phyloP scores from a whole-genome alignment of 2,888 invertebrate genomes.

The Limnephilus rhombicus region DNA sequence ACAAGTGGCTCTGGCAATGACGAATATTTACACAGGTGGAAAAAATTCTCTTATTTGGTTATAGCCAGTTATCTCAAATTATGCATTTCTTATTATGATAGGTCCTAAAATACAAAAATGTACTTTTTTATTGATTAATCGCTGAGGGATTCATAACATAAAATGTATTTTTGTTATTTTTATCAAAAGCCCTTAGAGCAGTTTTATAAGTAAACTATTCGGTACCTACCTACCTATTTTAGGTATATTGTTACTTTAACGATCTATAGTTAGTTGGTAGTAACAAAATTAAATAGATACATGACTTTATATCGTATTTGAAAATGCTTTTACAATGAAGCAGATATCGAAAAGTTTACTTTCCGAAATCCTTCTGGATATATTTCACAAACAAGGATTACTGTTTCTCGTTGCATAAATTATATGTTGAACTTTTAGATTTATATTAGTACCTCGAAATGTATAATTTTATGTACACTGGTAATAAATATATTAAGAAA shows the following conservation, averaged over 20 bases:
- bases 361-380: background rate
- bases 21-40: background rate
- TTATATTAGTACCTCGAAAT: background rate
- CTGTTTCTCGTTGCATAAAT: background rate
- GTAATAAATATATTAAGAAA: background rate
- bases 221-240: no score
- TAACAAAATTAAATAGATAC: no score
- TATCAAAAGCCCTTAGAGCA: no score
- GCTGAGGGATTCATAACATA: background rate
- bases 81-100: background rate
- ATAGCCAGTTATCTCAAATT: background rate
- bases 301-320: background rate
- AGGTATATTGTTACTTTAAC: no score
- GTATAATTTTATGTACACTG: background rate
- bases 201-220: no score
- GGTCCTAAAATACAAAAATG: background rate
- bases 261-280: no score
- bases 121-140: background rate
- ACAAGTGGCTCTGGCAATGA: background rate
- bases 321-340: background rate
- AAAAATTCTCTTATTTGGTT: background rate
- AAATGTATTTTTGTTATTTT: background rate
- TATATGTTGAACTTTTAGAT: background rate
- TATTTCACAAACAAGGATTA: background rate
- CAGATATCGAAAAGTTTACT: background rate